Conservation (phyloP, 2,888 invertebrate genomes). For the Amphipoea lucens region DNA sequence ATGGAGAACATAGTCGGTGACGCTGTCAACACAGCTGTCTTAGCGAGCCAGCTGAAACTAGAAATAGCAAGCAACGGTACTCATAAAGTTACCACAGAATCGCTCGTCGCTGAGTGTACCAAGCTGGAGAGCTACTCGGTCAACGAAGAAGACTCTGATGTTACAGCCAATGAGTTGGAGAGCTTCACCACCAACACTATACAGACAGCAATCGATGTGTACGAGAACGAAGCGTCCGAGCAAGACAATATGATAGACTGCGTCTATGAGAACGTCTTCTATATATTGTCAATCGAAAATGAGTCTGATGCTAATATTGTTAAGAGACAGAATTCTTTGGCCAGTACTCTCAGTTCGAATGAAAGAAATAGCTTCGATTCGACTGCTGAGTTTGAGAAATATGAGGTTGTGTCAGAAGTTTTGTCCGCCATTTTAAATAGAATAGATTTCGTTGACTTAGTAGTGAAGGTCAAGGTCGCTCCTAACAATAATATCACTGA, state of each 20-base stretch:
- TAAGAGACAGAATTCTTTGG: conserved; percentile 67
- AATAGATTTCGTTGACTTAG: conserved; percentile 69
- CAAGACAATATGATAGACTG: conserved; percentile 49
- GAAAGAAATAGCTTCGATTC: conserved; percentile 82
- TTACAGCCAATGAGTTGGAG: conserved; percentile 24
- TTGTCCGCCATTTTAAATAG: conserved; percentile 75
- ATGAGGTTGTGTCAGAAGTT: conserved; percentile 81
- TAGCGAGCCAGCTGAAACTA: conserved; percentile 56
- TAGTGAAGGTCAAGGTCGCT: conserved; percentile 10
- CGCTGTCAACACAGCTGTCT: conserved; percentile 48
- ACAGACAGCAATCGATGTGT: conserved; percentile 64
- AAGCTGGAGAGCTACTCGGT: conserved; percentile 37
- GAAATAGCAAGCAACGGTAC: conserved; percentile 48
- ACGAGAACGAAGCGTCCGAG: conserved; percentile 37
- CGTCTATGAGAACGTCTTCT: conserved; percentile 55
- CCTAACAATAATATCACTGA: neutral
- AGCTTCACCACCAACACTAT: conserved; percentile 29
- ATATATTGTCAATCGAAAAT: conserved; percentile 51
- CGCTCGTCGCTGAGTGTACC: conserved; percentile 46
- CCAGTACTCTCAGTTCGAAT: conserved; percentile 74
- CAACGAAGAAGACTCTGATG: conserved; percentile 39
- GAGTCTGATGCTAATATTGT: conserved; percentile 38
- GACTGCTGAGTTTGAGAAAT: conserved; percentile 85
- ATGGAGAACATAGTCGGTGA: conserved; percentile 44
- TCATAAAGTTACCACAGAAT: conserved; percentile 46